Percentiles rank a stretch among this genome's conserved stretches.
These are phyloP conservation scores for Bos taurus DNA, from an alignment of 2,113 vertebrate species.

Conservation along the genomic window DNA sequence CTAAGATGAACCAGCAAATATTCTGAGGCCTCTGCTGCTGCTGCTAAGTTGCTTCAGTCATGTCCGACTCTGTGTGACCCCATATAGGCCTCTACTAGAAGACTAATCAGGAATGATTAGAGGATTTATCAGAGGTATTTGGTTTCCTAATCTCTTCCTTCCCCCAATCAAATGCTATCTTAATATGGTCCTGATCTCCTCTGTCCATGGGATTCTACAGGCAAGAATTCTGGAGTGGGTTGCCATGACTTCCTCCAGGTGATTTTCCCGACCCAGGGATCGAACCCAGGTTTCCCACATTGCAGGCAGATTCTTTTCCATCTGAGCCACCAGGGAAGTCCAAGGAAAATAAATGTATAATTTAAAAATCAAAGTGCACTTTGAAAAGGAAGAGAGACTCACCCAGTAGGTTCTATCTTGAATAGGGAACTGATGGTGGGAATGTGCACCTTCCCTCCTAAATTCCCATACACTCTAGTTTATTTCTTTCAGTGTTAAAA, in stretches of 20 bases:
- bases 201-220: not conserved
- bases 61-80: too few species aligned
- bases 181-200: not conserved
- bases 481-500: conserved; percentile 14
- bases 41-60: too few species aligned
- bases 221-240: not conserved
- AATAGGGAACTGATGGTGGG: not conserved
- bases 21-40: not conserved
- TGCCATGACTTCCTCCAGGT: not conserved
- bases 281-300: not conserved
- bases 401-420: not conserved
- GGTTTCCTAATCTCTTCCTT: conserved; percentile 21
- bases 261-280: not conserved
- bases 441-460: not conserved
- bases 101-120: not conserved
- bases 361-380: conserved; percentile 46
- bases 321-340: not conserved
- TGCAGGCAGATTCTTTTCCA: not conserved
- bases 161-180: not conserved
- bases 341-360: not conserved
- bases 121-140: not conserved
- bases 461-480: not conserved
- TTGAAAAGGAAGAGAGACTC: conserved; percentile 39
- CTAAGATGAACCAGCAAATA: conserved; percentile 1
- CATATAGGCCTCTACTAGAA: not conserved